These are phyloP conservation scores for Trisateles emortualis DNA, from an alignment of 2,888 invertebrate genomes.

Conservation along the genomic window DNA sequence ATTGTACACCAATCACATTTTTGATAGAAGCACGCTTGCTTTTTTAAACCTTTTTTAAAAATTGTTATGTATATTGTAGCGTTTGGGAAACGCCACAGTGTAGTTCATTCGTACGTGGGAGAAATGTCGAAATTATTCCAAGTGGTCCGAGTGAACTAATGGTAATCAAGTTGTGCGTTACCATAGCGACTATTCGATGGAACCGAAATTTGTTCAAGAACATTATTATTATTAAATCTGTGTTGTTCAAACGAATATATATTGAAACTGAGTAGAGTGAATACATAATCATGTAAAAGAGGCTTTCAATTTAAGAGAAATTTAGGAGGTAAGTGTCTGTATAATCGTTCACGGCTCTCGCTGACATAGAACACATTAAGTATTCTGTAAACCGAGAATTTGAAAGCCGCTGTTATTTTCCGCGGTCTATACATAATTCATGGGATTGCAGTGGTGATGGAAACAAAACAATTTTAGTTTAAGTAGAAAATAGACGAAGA, in stretches of 20 bases:
- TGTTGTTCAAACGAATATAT: neutral
- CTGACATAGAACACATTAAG: slow-evolving; percentile 32
- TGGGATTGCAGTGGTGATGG: slow-evolving; percentile 64
- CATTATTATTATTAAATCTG: neutral
- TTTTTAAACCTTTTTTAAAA: too few species aligned
- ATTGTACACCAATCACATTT: too few species aligned
- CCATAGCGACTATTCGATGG: too few species aligned
- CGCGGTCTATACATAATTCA: slow-evolving; percentile 61
- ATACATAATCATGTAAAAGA: neutral
- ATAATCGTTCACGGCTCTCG: slow-evolving; percentile 29
- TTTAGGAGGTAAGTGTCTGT: slow-evolving; percentile 2
- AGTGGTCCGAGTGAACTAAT: too few species aligned
- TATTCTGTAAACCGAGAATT: slow-evolving; percentile 50
- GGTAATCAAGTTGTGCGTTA: too few species aligned
- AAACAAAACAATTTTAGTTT: slow-evolving; percentile 77
- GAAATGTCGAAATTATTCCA: too few species aligned
- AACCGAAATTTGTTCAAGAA: too few species aligned
- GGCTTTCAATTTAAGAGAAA: neutral
- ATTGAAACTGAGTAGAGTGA: neutral
- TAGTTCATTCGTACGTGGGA: too few species aligned
- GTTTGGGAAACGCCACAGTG: too few species aligned
- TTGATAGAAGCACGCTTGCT: too few species aligned
- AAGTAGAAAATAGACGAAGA: slow-evolving; percentile 75
- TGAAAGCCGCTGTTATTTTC: slow-evolving; percentile 49
- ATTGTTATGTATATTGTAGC: too few species aligned